Base-by-base conservation (phyloP, 2,113 vertebrate genomes). In the Caranx melampygus region DNA sequence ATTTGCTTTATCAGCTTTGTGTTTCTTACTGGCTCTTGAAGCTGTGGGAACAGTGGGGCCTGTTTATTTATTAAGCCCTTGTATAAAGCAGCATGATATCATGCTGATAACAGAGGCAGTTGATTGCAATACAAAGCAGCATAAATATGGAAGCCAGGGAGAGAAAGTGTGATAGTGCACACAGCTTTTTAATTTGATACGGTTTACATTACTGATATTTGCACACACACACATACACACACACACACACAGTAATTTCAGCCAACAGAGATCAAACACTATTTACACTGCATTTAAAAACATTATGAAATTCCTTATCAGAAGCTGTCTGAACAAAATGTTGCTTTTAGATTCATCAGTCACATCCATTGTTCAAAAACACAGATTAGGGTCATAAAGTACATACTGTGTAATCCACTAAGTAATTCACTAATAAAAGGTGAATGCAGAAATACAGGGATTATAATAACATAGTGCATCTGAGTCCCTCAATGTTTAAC, bases 31-130 rank as follows among this genome's bases (percentile, higher is more conserved):
- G 40, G 67, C 71, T 60, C 21, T 78, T 58, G 33, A 59, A 31
- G 31, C 62, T 64, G 73, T 82, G 44, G n/a, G 72, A 87, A 78
- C 79, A 70, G 5, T 55, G 8, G 6, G 37, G 45, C 40, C 44
- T 45, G 8, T 80, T 77, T 64, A 77, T 80, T 78, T 82, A 64
- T 72, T 55, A 33, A 63, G 60, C 60, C 18, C 14, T 68, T 70
- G 72, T 40, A 33, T 74, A 63, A 78, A 82, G 64, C 13, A 3
- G 14, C 42, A 21, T 18, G 47, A 66, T 74, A 47, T 52, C 75
- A 65, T 60, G 35, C 31, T 84, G 71, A 77, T 65, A 81, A 66
- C 58, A 57, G 16, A 58, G 16, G 51, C 7, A 34, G 35, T 2
- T 47, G n/a, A 65, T 54, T 66, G 33, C 64, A 35, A 42, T 16